A percentile compares a stretch with the other conserved stretches of the same genome.
Conservation (phyloP, 2,797 vertebrate genomes). For the Propithecus perrieri region DNA sequence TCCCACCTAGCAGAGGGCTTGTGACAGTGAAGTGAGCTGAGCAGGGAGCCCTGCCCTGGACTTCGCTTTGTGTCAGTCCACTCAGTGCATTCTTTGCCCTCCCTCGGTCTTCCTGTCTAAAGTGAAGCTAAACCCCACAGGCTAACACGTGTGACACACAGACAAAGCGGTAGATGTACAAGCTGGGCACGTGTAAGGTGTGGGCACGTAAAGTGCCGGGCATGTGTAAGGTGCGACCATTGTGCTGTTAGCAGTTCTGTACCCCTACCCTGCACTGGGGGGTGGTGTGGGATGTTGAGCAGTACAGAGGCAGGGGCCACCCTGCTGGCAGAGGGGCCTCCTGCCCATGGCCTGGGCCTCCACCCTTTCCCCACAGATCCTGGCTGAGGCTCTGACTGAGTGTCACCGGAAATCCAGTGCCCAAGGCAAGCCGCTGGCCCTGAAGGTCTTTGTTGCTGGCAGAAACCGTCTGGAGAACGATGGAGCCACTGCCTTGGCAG, state of each 20-base stretch:
- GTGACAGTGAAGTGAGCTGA: background rate
- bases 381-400: constrained; percentile 92
- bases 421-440: constrained; percentile 88
- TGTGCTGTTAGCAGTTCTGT: background rate
- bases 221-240: fast-evolving
- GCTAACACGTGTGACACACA: background rate
- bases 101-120: background rate
- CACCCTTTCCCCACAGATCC: constrained; percentile 86
- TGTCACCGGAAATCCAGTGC: constrained; percentile 91
- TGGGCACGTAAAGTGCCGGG: background rate
- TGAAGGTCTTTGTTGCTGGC: constrained; percentile 96
- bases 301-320: no score
- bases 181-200: background rate
- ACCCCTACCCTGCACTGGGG: fast-evolving
- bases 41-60: background rate
- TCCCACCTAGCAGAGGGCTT: background rate
- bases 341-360: background rate
- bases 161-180: background rate
- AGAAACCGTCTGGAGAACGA: constrained; percentile 98
- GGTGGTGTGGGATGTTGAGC: fast-evolving
- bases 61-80: background rate
- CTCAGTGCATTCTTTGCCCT: background rate
- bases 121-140: background rate
- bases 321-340: background rate
- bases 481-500: constrained; percentile 95